phyloP scores from a whole-genome alignment of 2,888 invertebrate genomes.

The Resseliella maxima region DNA sequence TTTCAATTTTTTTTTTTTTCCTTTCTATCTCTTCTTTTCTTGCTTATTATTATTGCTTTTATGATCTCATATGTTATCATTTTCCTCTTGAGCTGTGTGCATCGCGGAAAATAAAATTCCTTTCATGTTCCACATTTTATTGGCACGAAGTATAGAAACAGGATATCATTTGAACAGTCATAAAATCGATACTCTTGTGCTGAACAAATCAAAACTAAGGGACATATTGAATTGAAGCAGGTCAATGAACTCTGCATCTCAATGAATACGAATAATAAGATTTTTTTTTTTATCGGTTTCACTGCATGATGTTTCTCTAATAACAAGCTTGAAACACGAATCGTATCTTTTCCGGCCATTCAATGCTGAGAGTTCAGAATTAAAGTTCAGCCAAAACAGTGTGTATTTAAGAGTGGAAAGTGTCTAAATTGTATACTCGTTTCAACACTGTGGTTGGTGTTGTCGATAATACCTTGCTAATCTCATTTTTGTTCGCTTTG shows the following conservation, averaged over 20 bases:
- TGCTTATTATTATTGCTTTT: constrained; percentile 17
- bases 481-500: constrained; percentile 9
- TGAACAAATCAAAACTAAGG: not conserved
- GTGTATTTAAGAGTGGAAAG: not conserved
- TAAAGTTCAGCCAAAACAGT: not conserved
- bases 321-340: not conserved
- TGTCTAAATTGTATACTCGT: not conserved
- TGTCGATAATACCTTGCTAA: constrained; percentile 39
- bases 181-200: not conserved
- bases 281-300: not conserved
- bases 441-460: constrained; percentile 16
- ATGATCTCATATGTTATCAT: constrained; percentile 45
- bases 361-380: not conserved
- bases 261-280: not conserved
- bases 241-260: not conserved
- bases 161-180: constrained; percentile 21
- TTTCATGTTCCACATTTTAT: constrained; percentile 25
- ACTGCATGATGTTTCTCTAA: not conserved
- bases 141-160: not conserved
- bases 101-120: not conserved
- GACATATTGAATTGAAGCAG: not conserved
- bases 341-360: constrained; percentile 15
- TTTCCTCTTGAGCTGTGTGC: not conserved
- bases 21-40: not conserved
- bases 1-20: not conserved